Evolutionary conservation across 1,140 invertebrate genomes (phyloP).

Genomic region (Teleopsis dalmanni): DNA sequence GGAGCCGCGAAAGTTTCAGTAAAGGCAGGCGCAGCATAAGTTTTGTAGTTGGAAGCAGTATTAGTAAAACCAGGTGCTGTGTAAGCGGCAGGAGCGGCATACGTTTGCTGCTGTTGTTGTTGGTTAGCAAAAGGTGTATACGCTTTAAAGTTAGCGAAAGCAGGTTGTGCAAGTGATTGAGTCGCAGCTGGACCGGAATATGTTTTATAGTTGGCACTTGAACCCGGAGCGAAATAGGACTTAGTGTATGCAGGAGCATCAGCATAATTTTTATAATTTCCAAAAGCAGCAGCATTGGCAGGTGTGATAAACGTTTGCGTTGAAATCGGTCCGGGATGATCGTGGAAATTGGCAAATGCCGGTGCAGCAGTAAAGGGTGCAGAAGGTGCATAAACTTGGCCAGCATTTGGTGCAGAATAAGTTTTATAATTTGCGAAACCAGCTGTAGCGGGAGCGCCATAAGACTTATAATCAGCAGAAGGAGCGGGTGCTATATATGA

Average conservation of each 20-base stretch:
- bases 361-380: background rate
- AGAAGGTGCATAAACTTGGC: background rate
- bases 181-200: background rate
- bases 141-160: background rate
- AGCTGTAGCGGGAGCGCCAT: background rate
- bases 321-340: background rate
- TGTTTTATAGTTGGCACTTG: background rate
- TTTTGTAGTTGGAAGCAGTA: background rate
- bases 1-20: too few relatives aligned
- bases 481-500: background rate
- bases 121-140: too few relatives aligned
- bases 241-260: too few relatives aligned
- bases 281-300: background rate
- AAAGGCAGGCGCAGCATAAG: background rate
- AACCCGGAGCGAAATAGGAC: too few relatives aligned
- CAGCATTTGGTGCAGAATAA: background rate
- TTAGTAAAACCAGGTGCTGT: constrained; percentile 3
- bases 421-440: background rate
- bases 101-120: background rate
- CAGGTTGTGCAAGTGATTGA: too few relatives aligned
- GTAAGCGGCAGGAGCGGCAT: background rate
- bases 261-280: background rate
- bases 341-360: background rate
- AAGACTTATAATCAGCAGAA: background rate
- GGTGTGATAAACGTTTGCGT: constrained; percentile 7